phyloP scores from a whole-genome alignment of 1,140 invertebrate species.

The Hypothenemus hampei region DNA sequence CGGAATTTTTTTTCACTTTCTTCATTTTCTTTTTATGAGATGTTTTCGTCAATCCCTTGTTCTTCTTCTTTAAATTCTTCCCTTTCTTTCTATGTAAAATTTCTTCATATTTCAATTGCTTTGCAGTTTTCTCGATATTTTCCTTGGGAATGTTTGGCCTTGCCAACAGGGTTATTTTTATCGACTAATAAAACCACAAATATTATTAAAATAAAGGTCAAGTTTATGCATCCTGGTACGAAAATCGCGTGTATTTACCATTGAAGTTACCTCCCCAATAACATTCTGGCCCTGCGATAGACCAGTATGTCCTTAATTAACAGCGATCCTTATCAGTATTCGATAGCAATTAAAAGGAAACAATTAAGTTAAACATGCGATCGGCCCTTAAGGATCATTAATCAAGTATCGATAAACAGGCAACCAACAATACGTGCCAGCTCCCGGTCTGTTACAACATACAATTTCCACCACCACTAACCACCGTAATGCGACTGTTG shows the following conservation, averaged over 20 bases:
- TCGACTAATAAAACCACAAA: constrained; percentile 15
- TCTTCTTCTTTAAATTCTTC: constrained; percentile 7
- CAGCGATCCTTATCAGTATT: no score
- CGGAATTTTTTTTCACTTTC: constrained; percentile 11
- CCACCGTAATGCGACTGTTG: no score
- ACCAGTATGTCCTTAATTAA: no score
- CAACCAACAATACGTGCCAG: no score
- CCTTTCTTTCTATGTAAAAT: constrained; percentile 24
- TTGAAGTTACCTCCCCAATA: neutral
- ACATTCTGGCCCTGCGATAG: no score
- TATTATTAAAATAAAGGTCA: constrained; percentile 13
- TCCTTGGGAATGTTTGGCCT: constrained; percentile 29
- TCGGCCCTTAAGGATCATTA: no score
- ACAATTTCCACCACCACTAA: no score
- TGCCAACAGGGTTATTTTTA: constrained; percentile 31
- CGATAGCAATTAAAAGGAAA: no score
- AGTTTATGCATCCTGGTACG: constrained; percentile 23
- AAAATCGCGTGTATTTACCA: constrained; percentile 12
- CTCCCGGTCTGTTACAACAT: no score
- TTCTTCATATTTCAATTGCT: constrained; percentile 26
- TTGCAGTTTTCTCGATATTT: constrained; percentile 30
- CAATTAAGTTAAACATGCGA: no score
- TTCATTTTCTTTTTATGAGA: constrained; percentile 19
- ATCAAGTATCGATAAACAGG: no score
- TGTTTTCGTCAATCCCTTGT: constrained; percentile 9